Evolutionary conservation across 2,888 invertebrate species (phyloP).

Genomic region (Patella pellucida): DNA sequence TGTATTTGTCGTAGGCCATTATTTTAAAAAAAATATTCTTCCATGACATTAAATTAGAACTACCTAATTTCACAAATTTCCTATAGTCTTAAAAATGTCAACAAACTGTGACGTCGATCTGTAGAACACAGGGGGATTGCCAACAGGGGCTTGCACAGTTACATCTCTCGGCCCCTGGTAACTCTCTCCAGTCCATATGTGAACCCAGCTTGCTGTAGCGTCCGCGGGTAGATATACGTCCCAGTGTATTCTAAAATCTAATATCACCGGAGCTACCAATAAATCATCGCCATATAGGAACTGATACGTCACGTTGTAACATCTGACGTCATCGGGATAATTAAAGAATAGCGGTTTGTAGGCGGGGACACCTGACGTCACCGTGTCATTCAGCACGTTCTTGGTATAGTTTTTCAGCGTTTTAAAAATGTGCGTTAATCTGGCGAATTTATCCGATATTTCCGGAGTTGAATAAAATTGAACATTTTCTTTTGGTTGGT

Average conservation of each 20-base stretch:
- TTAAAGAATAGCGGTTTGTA: conserved; percentile 61
- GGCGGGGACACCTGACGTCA: conserved; percentile 49
- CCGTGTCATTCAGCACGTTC: conserved; percentile 24
- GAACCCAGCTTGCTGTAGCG: conserved; percentile 42
- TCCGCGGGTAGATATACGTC: conserved; percentile 53
- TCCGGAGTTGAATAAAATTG: conserved; percentile 51
- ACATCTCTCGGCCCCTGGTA: conserved; percentile 39
- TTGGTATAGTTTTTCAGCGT: conserved; percentile 53
- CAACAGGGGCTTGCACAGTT: conserved; percentile 49
- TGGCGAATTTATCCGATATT: conserved; percentile 46
- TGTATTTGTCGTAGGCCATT: too few species aligned
- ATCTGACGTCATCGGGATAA: conserved; percentile 49
- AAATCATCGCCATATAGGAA: conserved; percentile 63
- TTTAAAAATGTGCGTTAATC: conserved; percentile 48
- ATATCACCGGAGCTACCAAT: conserved; percentile 60
- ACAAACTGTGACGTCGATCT: conserved; percentile 41
- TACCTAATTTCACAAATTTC: too few species aligned
- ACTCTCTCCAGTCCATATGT: conserved; percentile 47
- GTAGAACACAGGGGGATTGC: conserved; percentile 61
- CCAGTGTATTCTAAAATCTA: conserved; percentile 38
- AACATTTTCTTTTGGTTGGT: conserved; percentile 53
- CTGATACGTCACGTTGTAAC: conserved; percentile 49
- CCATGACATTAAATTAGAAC: too few species aligned
- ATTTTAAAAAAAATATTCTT: too few species aligned
- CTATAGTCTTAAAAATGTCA: conserved; percentile 36